phyloP scores from a whole-genome alignment of 2,113 vertebrate species.

The Ammospiza caudacuta region DNA sequence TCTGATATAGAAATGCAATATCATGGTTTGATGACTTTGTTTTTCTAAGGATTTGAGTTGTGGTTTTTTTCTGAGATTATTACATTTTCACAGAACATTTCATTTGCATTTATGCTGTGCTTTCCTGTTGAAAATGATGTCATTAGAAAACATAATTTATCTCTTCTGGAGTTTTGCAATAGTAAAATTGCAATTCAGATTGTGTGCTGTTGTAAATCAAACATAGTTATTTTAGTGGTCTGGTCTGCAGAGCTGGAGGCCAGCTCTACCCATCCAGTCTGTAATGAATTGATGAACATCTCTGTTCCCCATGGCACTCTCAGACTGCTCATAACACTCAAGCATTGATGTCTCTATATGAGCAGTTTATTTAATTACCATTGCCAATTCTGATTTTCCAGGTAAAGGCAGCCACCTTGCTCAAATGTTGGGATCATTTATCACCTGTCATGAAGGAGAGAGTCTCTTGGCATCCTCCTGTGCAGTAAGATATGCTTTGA shows the following conservation, averaged over 20 bases:
- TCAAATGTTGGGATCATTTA: neutral
- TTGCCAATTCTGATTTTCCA: slow-evolving; percentile 48
- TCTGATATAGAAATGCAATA: neutral
- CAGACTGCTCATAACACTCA: neutral
- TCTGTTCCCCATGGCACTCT: neutral
- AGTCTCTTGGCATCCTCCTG: neutral
- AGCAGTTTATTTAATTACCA: slow-evolving; percentile 2
- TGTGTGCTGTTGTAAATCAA: neutral
- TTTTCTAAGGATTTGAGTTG: neutral
- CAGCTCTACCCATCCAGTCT: neutral
- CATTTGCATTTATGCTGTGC: neutral
- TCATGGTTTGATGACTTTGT: neutral
- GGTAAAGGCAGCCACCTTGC: neutral
- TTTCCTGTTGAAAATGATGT: neutral
- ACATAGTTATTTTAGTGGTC: neutral
- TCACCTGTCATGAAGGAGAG: neutral
- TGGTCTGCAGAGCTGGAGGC: neutral
- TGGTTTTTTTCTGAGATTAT: neutral
- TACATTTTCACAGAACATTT: neutral
- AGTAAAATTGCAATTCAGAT: neutral
- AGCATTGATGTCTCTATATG: neutral
- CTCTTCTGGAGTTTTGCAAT: neutral
- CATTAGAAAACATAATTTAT: neutral
- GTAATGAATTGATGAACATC: neutral
- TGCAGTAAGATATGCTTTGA: neutral